phyloP scores from a whole-genome alignment of 2,888 invertebrate species.

The Pristionchus arcanus region DNA sequence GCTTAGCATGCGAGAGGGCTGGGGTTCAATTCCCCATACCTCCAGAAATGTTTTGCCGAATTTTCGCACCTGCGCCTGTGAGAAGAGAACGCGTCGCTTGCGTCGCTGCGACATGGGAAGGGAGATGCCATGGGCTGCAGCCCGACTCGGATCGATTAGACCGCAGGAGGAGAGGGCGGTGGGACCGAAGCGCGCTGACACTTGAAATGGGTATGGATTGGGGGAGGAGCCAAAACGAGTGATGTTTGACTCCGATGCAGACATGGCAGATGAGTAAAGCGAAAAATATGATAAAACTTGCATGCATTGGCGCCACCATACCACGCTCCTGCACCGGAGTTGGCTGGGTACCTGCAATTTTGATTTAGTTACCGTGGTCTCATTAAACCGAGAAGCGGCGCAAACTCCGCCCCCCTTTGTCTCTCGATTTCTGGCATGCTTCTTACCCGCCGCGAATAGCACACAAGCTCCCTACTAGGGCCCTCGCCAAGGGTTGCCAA shows the following conservation, averaged over 20 bases:
- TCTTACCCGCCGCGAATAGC: background rate
- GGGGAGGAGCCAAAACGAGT: slow-evolving; percentile 43
- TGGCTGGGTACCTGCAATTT: slow-evolving; percentile 4
- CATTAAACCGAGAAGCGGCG: background rate
- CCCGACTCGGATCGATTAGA: slow-evolving; percentile 63
- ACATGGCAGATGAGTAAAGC: background rate
- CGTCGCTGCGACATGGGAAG: slow-evolving; percentile 66
- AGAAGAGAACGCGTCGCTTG: slow-evolving; percentile 69
- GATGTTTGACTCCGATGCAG: background rate
- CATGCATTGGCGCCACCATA: background rate
- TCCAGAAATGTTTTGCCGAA: slow-evolving; percentile 10
- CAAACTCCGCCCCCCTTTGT: background rate
- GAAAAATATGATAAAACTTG: background rate
- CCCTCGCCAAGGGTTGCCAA: background rate
- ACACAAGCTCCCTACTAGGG: background rate
- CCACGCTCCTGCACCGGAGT: background rate
- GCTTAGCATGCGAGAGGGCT: slow-evolving; percentile 50
- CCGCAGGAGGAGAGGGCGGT: slow-evolving; percentile 56
- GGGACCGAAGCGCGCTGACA: slow-evolving; percentile 47
- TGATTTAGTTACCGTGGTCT: no score
- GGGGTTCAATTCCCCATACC: slow-evolving; percentile 53
- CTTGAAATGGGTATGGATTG: slow-evolving; percentile 48
- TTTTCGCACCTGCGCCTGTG: slow-evolving; percentile 66
- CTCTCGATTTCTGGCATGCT: background rate
- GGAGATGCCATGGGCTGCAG: slow-evolving; percentile 64